phyloP scores from a whole-genome alignment of 2,797 vertebrate species.

The Dromococcyx pavoninus region DNA sequence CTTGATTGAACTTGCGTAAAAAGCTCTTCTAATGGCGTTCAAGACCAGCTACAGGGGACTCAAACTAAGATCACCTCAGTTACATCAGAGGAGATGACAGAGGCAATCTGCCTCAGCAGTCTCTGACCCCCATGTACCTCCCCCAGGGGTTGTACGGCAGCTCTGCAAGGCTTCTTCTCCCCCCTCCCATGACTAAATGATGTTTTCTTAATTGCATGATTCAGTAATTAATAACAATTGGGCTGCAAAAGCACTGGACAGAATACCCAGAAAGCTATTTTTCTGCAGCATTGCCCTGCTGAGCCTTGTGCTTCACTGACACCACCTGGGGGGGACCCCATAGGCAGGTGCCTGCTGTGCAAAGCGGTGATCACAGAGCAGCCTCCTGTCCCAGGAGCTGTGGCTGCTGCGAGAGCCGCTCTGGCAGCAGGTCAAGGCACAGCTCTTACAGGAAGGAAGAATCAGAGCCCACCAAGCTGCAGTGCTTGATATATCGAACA shows the following conservation, averaged over 20 bases:
- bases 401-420: not conserved
- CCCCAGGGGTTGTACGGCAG: not conserved
- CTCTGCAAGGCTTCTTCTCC: not conserved
- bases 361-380: not conserved
- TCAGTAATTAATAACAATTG: not conserved
- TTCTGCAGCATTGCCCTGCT: rapidly evolving
- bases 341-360: rapidly evolving
- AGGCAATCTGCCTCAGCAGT: not conserved
- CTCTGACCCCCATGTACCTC: not conserved
- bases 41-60: not conserved
- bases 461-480: not conserved
- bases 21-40: not conserved
- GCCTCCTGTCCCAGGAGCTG: not conserved
- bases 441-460: not conserved
- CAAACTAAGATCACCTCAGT: rapidly evolving
- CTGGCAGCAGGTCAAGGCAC: not conserved
- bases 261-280: not conserved
- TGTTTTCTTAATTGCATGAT: not conserved
- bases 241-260: not conserved
- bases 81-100: not conserved
- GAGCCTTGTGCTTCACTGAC: not conserved
- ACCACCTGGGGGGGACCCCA: rapidly evolving
- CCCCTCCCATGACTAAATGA: not conserved
- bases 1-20: not conserved
- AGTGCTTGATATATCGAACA: not conserved